phyloP scores from a whole-genome alignment of 1,140 invertebrate genomes.

The Macrobrachium rosenbergii region DNA sequence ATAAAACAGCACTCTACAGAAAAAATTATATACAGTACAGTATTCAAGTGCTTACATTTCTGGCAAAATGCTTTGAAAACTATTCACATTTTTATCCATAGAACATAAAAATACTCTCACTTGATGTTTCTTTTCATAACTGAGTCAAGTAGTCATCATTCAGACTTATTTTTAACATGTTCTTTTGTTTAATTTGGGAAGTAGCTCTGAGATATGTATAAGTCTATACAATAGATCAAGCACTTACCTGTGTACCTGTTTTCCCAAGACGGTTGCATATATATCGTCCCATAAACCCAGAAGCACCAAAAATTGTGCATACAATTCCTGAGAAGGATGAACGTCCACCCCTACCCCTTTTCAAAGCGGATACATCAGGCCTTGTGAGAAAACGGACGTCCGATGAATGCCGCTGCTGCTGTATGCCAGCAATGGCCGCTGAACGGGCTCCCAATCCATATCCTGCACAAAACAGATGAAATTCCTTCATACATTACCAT shows the following conservation, averaged over 20 bases:
- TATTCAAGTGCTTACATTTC: no score
- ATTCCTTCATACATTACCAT: no score
- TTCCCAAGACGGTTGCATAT: slow-evolving; percentile 92
- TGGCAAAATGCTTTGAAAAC: no score
- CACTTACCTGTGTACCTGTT: slow-evolving; percentile 82
- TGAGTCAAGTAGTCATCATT: no score
- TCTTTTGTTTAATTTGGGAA: no score
- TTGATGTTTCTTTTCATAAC: no score
- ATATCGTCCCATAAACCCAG: slow-evolving; percentile 88
- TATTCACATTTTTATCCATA: no score
- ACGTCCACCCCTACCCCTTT: slow-evolving; percentile 92
- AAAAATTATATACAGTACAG: no score
- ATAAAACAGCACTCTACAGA: no score
- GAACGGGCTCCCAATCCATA: slow-evolving; percentile 10
- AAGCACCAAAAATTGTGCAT: slow-evolving; percentile 95
- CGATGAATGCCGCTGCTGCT: slow-evolving; percentile 35
- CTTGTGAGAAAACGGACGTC: slow-evolving; percentile 56
- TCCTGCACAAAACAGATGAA: background rate
- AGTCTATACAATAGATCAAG: background rate
- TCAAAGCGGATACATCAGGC: slow-evolving; percentile 73
- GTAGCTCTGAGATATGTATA: background rate
- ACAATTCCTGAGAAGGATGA: slow-evolving; percentile 97
- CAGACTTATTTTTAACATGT: no score
- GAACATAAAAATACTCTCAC: no score
- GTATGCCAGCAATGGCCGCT: slow-evolving; percentile 4